Evolutionary conservation across 2,797 vertebrate species (phyloP), one percentile per base, ranked within the genome.

Genomic region (Zalophus californianus): DNA sequence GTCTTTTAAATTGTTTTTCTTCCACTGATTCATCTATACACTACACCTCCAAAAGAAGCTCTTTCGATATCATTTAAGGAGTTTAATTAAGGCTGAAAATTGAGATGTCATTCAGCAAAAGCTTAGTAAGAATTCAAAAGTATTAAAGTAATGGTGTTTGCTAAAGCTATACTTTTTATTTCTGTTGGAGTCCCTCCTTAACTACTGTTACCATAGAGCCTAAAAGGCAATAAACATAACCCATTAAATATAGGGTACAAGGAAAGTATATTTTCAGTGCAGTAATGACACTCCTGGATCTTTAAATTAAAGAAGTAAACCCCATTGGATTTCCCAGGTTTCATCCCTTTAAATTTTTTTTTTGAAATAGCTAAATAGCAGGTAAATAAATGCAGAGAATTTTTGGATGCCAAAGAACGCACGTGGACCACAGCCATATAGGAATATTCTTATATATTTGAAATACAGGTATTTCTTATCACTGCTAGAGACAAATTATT

Each of bases 401-500:
- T 87, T 90, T 23, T 21, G 44, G 48, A 58, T 32, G 58, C 50
- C 66, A 29, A 78, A 32, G 78, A 79, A 78, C 10, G 14, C 14
- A 7, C 3, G 21, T 1, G 62, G 82, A 73, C 80, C 52, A 14
- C 12, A 35, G 68, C 56, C 54, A 35, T 15, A 12, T 1, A 35
- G 70, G 32, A 91, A 52, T 70, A 21, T 44, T 54, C 83, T 62
- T 14, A 18, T 15, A 9, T n/a, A 52, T 64, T 58, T 78, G 75
- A 87, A 64, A 86, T 64, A 78, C 32, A 93, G 94, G 64, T 88
- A 87, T 87, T 56, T 86, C 79, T 94, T 97, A 95, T 89, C 97
- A 85, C 41, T 70, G 88, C 48, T 48, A 82, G 83, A 97, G 92
- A 97, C 93, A 97, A 95, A 97, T 97, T 90, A 82, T 73, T 94